Percentiles rank a stretch among this genome's conserved stretches.
Evolutionary conservation across 2,797 vertebrate genomes (phyloP).

Genomic region (Muscicapa comitata): DNA sequence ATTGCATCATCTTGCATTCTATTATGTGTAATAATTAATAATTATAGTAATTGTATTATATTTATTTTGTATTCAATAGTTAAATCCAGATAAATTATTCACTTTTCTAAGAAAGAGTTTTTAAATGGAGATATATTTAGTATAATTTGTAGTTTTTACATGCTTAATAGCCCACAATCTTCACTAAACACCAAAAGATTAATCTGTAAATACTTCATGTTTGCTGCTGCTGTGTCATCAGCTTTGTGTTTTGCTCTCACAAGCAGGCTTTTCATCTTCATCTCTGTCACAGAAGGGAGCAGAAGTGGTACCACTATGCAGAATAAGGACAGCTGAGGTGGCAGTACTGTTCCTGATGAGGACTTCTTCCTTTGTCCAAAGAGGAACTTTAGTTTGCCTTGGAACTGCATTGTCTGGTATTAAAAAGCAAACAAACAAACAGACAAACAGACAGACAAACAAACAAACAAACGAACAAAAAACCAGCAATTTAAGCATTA

Average conservation of each 20-base stretch:
- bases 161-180: neutral
- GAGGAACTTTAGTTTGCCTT: slow-evolving; percentile 91
- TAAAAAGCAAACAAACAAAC: neutral
- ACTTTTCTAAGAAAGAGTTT: neutral
- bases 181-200: neutral
- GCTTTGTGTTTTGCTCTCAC: slow-evolving; percentile 84
- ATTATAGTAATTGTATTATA: neutral
- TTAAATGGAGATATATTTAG: neutral
- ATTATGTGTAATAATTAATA: neutral
- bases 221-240: slow-evolving; percentile 50
- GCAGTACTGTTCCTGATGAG: slow-evolving; percentile 77
- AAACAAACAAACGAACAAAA: too few species aligned
- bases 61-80: neutral
- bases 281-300: slow-evolving; percentile 80
- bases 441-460: neutral
- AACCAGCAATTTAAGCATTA: neutral
- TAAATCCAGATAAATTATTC: neutral
- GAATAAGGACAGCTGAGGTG: slow-evolving; percentile 90
- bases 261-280: slow-evolving; percentile 86
- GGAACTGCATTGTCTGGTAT: slow-evolving; percentile 93
- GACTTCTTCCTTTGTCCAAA: slow-evolving; percentile 91
- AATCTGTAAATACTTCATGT: slow-evolving; percentile 78
- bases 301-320: slow-evolving; percentile 88
- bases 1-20: neutral
- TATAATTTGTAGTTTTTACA: neutral